These are phyloP conservation scores for Hucho hucho DNA, from an alignment of 2,113 vertebrate genomes.

Conservation along the genomic window DNA sequence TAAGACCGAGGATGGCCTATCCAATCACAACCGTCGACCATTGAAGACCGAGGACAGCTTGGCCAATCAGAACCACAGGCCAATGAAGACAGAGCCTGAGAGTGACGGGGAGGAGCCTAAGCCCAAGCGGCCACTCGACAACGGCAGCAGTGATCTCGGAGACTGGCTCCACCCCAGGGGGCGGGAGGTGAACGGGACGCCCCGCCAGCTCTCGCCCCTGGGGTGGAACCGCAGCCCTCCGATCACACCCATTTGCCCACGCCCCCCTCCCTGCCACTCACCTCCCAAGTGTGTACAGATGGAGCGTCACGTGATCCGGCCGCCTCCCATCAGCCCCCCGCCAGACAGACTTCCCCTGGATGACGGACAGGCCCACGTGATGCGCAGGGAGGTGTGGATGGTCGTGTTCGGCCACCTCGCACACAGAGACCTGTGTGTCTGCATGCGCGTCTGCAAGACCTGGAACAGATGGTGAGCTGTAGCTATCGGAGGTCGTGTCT, in stretches of 20 bases:
- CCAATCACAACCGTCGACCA: slow-evolving; percentile 75
- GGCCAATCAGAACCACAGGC: slow-evolving; percentile 84
- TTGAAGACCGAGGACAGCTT: slow-evolving; percentile 85
- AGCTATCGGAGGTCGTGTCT: not conserved
- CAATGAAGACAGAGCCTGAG: slow-evolving; percentile 84
- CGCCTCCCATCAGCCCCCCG: slow-evolving; percentile 93
- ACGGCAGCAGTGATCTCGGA: slow-evolving; percentile 65
- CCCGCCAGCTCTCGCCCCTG: slow-evolving; percentile 77
- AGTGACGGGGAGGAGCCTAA: slow-evolving; percentile 83
- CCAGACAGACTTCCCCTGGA: slow-evolving; percentile 88
- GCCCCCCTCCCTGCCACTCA: slow-evolving; percentile 81
- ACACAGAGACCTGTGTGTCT: slow-evolving; percentile 90
- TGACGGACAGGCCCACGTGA: slow-evolving; percentile 84
- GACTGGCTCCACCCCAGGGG: slow-evolving; percentile 84
- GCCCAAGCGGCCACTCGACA: slow-evolving; percentile 73
- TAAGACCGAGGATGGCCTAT: slow-evolving; percentile 83
- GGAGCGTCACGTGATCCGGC: slow-evolving; percentile 95
- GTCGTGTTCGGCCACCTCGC: slow-evolving; percentile 89
- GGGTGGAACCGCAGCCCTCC: slow-evolving; percentile 71
- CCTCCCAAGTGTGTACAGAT: slow-evolving; percentile 92
- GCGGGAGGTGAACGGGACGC: slow-evolving; percentile 79
- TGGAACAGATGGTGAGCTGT: slow-evolving; percentile 96
- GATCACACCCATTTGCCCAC: slow-evolving; percentile 61
- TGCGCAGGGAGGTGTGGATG: slow-evolving; percentile 95
- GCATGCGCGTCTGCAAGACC: slow-evolving; percentile 96